Evolutionary conservation across 2,113 vertebrate genomes (phyloP), one percentile per base, ranked within the genome.

Genomic region (Caloenas nicobarica): DNA sequence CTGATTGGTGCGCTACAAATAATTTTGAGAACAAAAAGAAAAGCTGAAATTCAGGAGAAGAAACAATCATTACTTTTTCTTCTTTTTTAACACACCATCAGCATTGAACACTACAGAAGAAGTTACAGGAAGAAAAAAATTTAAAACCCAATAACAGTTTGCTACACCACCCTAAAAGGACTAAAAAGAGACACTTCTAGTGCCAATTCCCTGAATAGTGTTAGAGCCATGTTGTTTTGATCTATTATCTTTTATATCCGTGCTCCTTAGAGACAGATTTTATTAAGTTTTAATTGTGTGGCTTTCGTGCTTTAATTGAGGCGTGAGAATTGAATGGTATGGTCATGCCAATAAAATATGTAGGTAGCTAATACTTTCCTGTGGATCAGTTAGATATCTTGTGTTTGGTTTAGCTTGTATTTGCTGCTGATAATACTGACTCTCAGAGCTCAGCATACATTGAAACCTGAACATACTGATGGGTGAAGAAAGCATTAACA

Each of bases 281-380:
- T 92, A 73, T 91, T 60, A 77, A 81, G 44, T 66, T 93, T 93
- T 93, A 88, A 70, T 96, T 88, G 62, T 69, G 56, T 89, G 48
- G 54, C 54, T 84, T 60, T 68, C 34, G 23, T 77, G 11, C 19
- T 81, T 56, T 62, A 36, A 62, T 29, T 57, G 44, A 51, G 38
- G 61, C 26, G 42, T 36, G 33, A 81, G 65, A 91, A 88, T 48
- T 57, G 79, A 83, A 77, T 56, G 64, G 48, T 26, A 33, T 57
- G 60, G 77, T 81, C 70, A 71, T 80, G 70, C 76, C 86, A 88
- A 48, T 88, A 70, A 96, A 88, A 40, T 60, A 36, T 36, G 54
- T 71, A 25, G 38, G 38, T 34, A 78, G 33, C 18, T 61, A 44
- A 57, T 85, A 13, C 34, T 90, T 88, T 5, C 66, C 7, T 46